Evolutionary conservation across 2,113 vertebrate genomes (phyloP), one percentile per base, ranked within the genome.

Genomic region (Riparia riparia): DNA sequence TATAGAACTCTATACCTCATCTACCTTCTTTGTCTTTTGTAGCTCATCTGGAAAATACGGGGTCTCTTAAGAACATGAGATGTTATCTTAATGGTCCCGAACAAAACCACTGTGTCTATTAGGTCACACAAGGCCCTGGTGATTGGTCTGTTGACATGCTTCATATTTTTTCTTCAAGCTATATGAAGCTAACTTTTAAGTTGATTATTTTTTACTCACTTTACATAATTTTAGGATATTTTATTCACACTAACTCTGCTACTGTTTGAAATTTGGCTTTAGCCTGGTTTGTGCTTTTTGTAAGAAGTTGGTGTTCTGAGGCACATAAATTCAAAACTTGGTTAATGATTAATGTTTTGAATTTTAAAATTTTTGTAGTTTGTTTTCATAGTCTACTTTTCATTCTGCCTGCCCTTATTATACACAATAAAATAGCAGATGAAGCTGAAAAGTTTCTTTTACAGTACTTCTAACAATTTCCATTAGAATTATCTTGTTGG

Each of bases 381-480:
- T 60, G 26, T 72, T 68, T 87, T 26, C 29, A 17, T 73, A 19
- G 47, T 39, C 12, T 79, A 3, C 47, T 73, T 88, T 56, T 91
- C 21, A 39, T 51, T 73, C 57, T 76, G n/a, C 53, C 47, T 54
- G 37, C 42, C 53, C 17, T 78, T 34, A n/a, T 54, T 88, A 37
- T 54, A 26, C 32, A 8, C n/a, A 90, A 42, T 94, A 86, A 98
- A 97, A 96, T 79, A 97, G 82, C 96, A 97, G 89, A 95, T 95
- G 92, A 98, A 97, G 78, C 95, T 93, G 83, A 96, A 95, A 97
- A 98, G 95, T 97, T 97, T 97, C 80, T 97, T 87, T 96, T 96
- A 86, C 81, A 91, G 86, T 92, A 96, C 86, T 97, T 97, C 71
- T 41, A 96, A 97, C 80, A 88, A 90, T 97, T 97, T 97, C 76